These are phyloP conservation scores for Engystomops pustulosus DNA, from an alignment of 2,113 vertebrate species.

Conservation along the genomic window DNA sequence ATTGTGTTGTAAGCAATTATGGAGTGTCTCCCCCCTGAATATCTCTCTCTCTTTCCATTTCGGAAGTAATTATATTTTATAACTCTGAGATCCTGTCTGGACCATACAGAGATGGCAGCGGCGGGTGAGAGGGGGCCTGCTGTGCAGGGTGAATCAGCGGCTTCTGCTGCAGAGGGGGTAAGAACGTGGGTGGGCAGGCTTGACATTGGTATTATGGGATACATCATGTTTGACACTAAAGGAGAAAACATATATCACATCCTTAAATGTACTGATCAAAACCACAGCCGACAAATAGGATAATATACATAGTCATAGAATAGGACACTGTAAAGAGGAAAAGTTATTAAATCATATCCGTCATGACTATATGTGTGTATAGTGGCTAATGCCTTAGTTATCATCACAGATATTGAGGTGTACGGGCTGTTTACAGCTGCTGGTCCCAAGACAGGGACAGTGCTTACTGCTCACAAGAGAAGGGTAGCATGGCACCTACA, in stretches of 20 bases:
- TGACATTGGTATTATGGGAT: not conserved
- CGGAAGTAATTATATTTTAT: slow-evolving; percentile 57
- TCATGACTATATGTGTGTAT: not conserved
- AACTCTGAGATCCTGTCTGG: slow-evolving; percentile 55
- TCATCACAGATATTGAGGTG: too few relatives aligned
- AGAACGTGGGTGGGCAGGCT: not conserved
- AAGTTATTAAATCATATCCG: not conserved
- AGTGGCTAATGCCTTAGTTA: not conserved
- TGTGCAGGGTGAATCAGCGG: slow-evolving; percentile 15
- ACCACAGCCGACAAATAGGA: too few relatives aligned
- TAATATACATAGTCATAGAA: too few relatives aligned
- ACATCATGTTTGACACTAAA: not conserved
- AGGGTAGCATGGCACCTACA: not conserved
- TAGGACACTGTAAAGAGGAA: too few relatives aligned
- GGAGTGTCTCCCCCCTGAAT: slow-evolving; percentile 31
- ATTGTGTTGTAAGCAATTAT: slow-evolving; percentile 49
- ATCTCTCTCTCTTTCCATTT: slow-evolving; percentile 50
- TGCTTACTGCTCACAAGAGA: too few relatives aligned
- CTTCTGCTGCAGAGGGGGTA: slow-evolving; percentile 6
- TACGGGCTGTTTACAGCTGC: too few relatives aligned
- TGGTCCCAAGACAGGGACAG: too few relatives aligned
- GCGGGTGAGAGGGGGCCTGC: not conserved
- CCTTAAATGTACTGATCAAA: too few relatives aligned
- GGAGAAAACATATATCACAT: not conserved
- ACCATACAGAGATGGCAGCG: not conserved